phyloP scores from a whole-genome alignment of 2,797 vertebrate genomes.

The Falco cherrug region DNA sequence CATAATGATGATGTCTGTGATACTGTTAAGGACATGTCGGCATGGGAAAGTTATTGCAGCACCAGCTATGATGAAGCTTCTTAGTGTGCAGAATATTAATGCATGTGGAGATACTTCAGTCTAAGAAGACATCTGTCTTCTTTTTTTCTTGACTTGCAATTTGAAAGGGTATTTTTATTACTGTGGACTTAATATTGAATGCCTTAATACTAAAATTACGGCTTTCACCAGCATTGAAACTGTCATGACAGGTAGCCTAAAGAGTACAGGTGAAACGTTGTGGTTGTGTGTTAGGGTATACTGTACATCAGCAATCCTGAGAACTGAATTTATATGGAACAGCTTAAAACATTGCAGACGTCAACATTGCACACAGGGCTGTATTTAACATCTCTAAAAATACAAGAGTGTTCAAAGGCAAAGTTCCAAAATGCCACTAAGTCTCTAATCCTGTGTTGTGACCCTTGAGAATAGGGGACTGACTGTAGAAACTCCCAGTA shows the following conservation, averaged over 20 bases:
- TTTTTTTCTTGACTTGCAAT: not conserved
- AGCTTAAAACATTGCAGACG: not conserved
- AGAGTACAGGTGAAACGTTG: not conserved
- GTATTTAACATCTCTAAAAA: constrained; percentile 35
- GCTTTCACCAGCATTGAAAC: not conserved
- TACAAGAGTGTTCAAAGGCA: not conserved
- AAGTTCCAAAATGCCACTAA: constrained; percentile 4
- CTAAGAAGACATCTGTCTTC: not conserved
- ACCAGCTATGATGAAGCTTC: not conserved
- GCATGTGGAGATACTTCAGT: not conserved
- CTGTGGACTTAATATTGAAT: not conserved
- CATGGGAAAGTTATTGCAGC: not conserved
- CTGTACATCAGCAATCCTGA: not conserved
- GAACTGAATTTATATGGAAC: not conserved
- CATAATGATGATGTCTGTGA: not conserved
- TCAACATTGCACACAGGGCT: not conserved
- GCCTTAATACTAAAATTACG: not conserved
- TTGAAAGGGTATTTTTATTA: constrained; percentile 20
- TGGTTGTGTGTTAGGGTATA: not conserved
- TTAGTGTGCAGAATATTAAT: not conserved
- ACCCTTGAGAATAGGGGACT: not conserved
- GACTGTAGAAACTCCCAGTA: not conserved
- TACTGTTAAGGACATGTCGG: not conserved
- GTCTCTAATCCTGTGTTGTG: not conserved
- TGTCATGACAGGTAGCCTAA: not conserved